phyloP scores from a whole-genome alignment of 2,113 vertebrate species.

The Setophaga petechia region DNA sequence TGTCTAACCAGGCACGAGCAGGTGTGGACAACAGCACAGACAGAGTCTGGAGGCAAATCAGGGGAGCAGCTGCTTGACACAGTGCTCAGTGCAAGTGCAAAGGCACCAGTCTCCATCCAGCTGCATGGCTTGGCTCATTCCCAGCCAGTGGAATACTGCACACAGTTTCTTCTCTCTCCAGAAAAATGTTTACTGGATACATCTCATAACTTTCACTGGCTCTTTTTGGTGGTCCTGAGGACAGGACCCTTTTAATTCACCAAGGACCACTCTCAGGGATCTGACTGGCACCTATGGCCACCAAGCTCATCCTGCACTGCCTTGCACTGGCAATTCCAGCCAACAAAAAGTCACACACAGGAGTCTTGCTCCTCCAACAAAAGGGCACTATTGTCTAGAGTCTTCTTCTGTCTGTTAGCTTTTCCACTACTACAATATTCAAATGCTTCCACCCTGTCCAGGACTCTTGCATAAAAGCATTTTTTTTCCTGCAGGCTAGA shows the following conservation, averaged over 20 bases:
- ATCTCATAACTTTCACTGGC: not conserved
- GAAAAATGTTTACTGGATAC: not conserved
- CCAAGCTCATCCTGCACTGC: not conserved
- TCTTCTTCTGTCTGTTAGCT: not conserved
- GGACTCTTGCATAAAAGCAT: not conserved
- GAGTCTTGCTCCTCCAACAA: not conserved
- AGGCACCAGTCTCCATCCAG: not conserved
- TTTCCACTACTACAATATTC: not conserved
- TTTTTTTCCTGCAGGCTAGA: not conserved
- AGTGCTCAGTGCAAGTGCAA: not conserved
- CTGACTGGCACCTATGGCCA: accelerated
- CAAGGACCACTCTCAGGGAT: not conserved
- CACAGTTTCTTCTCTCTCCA: not conserved
- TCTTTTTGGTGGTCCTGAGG: not conserved
- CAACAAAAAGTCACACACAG: not conserved
- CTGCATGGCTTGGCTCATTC: not conserved
- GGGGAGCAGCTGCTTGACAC: not conserved
- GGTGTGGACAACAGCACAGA: not conserved
- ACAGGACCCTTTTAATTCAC: not conserved
- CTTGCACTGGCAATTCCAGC: not conserved
- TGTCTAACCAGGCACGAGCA: not conserved
- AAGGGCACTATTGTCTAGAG: not conserved
- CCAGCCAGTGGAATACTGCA: not conserved
- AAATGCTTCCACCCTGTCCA: not conserved
- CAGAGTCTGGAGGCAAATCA: not conserved